Percentiles rank a stretch among this genome's conserved stretches.
phyloP scores from a whole-genome alignment of 2,113 vertebrate species.

The Paedocypris sp. region DNA sequence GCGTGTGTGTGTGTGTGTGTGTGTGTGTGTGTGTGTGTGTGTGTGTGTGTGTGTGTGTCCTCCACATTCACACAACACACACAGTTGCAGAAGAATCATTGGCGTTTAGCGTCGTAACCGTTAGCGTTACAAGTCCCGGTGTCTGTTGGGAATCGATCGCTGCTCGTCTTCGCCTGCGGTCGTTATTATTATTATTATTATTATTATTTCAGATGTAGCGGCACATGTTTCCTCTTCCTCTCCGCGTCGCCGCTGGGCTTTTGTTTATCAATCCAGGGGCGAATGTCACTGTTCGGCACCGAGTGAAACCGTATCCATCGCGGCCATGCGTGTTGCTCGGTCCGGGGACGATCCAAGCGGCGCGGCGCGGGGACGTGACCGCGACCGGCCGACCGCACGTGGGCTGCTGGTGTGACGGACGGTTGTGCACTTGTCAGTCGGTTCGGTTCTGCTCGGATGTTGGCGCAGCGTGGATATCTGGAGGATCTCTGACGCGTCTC shows the following conservation, averaged over 20 bases:
- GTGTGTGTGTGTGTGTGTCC: not conserved
- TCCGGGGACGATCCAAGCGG: too few relatives aligned
- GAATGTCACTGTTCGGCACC: not conserved
- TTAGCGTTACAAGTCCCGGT: not conserved
- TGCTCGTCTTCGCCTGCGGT: not conserved
- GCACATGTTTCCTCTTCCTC: not conserved
- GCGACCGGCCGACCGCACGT: too few relatives aligned
- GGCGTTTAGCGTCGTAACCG: not conserved
- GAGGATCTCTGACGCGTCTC: too few relatives aligned
- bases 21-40: not conserved
- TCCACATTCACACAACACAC: not conserved
- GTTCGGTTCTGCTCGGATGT: too few relatives aligned
- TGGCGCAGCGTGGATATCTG: too few relatives aligned
- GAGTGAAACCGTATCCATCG: slow-evolving; percentile 11
- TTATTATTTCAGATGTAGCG: not conserved
- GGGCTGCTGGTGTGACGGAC: too few relatives aligned
- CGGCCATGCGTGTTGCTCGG: slow-evolving; percentile 16
- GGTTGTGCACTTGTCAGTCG: too few relatives aligned
- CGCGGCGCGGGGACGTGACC: too few relatives aligned
- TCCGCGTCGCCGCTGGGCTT: not conserved
- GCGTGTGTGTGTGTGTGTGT: slow-evolving; percentile 10
- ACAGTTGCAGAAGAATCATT: too few relatives aligned
- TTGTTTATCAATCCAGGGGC: not conserved
- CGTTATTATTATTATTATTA: too few relatives aligned
- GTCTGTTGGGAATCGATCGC: not conserved